These are phyloP conservation scores for Emys orbicularis DNA, from an alignment of 2,797 vertebrate genomes.

Conservation along the genomic window DNA sequence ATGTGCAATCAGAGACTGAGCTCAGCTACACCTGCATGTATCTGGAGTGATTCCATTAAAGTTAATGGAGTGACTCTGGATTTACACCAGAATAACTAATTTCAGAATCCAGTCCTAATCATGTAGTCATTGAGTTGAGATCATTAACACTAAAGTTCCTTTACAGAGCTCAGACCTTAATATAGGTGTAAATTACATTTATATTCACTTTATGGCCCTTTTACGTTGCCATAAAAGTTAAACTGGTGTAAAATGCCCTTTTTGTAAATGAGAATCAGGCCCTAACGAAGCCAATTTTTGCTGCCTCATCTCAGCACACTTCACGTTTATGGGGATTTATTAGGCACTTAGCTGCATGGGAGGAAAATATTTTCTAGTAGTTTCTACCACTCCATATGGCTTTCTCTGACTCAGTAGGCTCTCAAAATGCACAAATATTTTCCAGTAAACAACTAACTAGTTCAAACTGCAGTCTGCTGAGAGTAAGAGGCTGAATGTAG, in stretches of 20 bases:
- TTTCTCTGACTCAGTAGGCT: conserved; percentile 53
- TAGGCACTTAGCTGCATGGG: conserved; percentile 48
- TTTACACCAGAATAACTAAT: background rate
- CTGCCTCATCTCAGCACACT: conserved; percentile 45
- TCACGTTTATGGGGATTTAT: conserved; percentile 58
- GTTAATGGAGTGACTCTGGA: background rate
- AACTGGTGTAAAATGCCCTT: background rate
- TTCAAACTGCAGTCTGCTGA: conserved; percentile 42
- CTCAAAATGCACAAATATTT: conserved; percentile 62
- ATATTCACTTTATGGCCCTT: background rate
- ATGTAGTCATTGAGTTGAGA: background rate
- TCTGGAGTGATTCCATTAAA: background rate
- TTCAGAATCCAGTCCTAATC: background rate
- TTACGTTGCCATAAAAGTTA: background rate
- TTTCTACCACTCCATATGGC: conserved; percentile 19
- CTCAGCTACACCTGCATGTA: background rate
- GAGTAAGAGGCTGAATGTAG: conserved; percentile 20
- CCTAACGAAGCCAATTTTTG: conserved; percentile 55
- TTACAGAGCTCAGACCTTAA: background rate
- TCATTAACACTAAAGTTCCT: rapidly evolving
- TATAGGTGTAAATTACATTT: background rate
- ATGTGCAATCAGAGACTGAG: background rate
- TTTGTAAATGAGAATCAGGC: conserved; percentile 5
- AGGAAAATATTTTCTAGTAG: conserved; percentile 67
- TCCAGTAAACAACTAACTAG: conserved; percentile 59